These are phyloP conservation scores for Clepsis dumicolana DNA, from an alignment of 2,888 invertebrate species.

Conservation along the genomic window DNA sequence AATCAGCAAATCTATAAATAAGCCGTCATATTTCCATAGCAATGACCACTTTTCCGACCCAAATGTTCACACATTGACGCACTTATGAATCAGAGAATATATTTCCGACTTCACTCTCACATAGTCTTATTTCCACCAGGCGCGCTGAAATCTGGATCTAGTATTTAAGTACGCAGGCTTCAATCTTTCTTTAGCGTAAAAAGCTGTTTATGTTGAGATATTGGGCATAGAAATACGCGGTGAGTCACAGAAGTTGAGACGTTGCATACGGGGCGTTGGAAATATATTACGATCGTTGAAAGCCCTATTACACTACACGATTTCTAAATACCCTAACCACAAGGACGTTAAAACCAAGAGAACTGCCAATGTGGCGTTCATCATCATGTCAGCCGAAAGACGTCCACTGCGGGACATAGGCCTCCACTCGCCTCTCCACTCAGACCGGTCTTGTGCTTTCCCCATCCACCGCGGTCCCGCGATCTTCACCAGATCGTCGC, in stretches of 20 bases:
- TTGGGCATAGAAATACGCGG: constrained; percentile 25
- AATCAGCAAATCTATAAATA: neutral
- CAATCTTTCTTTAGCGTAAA: neutral
- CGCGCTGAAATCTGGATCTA: neutral
- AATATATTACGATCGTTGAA: no score
- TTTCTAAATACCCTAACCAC: no score
- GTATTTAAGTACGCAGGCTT: neutral
- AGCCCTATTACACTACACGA: no score
- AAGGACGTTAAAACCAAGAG: no score
- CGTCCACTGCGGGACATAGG: no score
- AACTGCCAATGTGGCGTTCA: no score
- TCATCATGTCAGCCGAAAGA: no score
- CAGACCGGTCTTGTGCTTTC: no score
- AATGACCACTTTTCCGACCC: neutral
- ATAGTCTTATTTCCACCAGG: neutral
- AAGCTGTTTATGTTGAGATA: neutral
- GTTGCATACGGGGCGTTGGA: neutral
- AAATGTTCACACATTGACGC: neutral
- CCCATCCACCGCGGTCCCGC: no score
- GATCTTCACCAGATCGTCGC: no score
- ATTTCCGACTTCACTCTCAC: neutral
- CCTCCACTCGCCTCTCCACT: no score
- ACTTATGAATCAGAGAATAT: neutral
- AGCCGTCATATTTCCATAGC: neutral
- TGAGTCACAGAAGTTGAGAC: constrained; percentile 22